Evolutionary conservation across 2,797 vertebrate species (phyloP).

Genomic region (Mionectes olivaceus): DNA sequence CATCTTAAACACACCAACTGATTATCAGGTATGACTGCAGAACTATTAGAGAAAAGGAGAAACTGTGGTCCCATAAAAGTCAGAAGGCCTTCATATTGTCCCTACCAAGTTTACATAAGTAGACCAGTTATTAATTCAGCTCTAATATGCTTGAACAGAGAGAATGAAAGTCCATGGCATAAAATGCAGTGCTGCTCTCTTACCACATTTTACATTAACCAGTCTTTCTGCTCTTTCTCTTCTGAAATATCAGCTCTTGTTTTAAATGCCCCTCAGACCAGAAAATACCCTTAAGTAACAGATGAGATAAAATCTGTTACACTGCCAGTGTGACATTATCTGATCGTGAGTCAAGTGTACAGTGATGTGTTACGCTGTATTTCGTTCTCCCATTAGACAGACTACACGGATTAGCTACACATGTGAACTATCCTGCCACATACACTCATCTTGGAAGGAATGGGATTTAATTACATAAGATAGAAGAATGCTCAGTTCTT

Average conservation of each 20-base stretch:
- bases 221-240: not conserved
- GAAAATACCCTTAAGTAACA: not conserved
- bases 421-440: not conserved
- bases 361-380: not conserved
- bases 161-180: not conserved
- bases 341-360: not conserved
- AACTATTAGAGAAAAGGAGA: not conserved
- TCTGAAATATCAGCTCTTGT: not conserved
- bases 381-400: not conserved
- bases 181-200: not conserved
- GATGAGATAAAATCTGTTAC: not conserved
- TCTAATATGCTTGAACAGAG: not conserved
- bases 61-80: not conserved
- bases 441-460: constrained; percentile 6
- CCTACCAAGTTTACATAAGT: not conserved
- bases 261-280: not conserved
- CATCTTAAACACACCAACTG: not conserved
- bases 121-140: not conserved
- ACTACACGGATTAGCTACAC: not conserved
- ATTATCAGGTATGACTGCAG: not conserved
- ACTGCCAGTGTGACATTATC: not conserved
- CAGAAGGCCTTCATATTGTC: not conserved
- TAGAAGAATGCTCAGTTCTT: constrained; percentile 43
- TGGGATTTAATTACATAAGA: constrained; percentile 15
- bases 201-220: not conserved